Evolutionary conservation across 2,797 vertebrate species (phyloP).

Genomic region (Furcifer pardalis): DNA sequence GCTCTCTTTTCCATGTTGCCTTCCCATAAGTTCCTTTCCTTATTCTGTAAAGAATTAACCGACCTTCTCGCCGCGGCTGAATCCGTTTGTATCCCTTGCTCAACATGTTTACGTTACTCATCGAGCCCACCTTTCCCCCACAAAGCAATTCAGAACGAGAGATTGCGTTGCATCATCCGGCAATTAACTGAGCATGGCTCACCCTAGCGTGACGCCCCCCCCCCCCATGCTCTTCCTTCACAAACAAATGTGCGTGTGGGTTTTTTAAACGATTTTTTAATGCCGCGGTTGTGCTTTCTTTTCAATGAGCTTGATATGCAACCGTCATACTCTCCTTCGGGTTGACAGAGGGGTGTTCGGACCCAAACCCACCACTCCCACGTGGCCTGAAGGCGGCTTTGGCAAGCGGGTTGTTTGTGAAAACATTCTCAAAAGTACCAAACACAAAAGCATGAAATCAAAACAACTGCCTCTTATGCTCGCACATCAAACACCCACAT

Average conservation of each 20-base stretch:
- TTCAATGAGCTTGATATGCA: too few relatives aligned
- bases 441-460: background rate
- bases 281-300: too few relatives aligned
- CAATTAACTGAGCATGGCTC: background rate
- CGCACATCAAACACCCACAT: conserved; percentile 46
- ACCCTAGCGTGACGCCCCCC: background rate
- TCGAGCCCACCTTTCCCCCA: background rate
- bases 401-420: background rate
- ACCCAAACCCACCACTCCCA: too few relatives aligned
- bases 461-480: background rate
- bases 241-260: too few relatives aligned
- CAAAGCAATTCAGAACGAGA: background rate
- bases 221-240: background rate
- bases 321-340: too few relatives aligned
- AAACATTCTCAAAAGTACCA: background rate
- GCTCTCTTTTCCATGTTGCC: too few relatives aligned
- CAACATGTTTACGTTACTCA: background rate
- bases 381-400: too few relatives aligned
- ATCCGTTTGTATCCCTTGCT: background rate
- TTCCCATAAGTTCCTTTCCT: too few relatives aligned
- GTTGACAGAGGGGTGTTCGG: too few relatives aligned
- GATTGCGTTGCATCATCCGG: background rate
- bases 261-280: too few relatives aligned
- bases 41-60: too few relatives aligned
- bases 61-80: too few relatives aligned